Conservation (phyloP, 1,140 invertebrate genomes). For the Hestina assimilis region DNA sequence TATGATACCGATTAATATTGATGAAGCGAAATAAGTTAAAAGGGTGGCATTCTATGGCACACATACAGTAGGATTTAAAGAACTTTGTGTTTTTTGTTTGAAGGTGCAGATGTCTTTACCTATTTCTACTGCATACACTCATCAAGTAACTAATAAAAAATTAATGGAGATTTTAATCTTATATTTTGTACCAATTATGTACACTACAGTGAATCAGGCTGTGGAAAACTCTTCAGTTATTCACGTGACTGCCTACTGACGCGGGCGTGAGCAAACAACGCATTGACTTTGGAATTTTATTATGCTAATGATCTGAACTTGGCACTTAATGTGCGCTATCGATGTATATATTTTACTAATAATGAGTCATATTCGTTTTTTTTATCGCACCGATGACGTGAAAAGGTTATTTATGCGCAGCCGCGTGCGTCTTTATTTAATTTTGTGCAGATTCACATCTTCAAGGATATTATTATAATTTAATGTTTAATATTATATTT, state of each 20-base stretch:
- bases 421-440: neutral
- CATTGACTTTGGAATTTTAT: slow-evolving; percentile 40
- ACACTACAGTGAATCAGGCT: slow-evolving; percentile 42
- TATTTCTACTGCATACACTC: neutral
- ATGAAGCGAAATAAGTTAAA: too few relatives aligned
- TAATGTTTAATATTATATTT: neutral
- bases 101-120: too few relatives aligned
- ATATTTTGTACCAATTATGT: slow-evolving; percentile 27
- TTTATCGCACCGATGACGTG: neutral
- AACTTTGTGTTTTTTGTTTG: too few relatives aligned
- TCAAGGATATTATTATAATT: neutral
- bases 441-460: neutral
- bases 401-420: neutral
- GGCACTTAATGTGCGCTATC: slow-evolving; percentile 11
- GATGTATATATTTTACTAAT: slow-evolving; percentile 1
- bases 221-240: slow-evolving; percentile 54
- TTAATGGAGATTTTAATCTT: neutral
- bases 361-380: slow-evolving; percentile 11
- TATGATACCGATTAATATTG: too few relatives aligned
- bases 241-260: slow-evolving; percentile 48
- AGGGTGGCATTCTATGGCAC: too few relatives aligned
- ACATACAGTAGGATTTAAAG: too few relatives aligned
- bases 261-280: slow-evolving; percentile 30
- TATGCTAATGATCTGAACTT: slow-evolving; percentile 32
- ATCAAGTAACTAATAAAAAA: neutral